Conservation (phyloP, 2,888 invertebrate genomes). For the Eristalinus aeneus region DNA sequence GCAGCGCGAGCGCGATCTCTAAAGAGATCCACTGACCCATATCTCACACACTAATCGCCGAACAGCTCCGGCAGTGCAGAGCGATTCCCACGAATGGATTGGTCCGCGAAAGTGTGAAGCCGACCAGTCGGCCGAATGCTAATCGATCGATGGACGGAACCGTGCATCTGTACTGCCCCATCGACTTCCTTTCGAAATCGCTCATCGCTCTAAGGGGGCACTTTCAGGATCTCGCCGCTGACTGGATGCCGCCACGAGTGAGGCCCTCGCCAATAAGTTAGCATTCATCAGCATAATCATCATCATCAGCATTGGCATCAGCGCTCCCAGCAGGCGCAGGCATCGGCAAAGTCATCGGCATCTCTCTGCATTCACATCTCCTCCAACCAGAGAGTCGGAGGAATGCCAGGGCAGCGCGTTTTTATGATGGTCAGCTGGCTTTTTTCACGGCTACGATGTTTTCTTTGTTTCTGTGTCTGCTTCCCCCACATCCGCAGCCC, state of each 20-base stretch:
- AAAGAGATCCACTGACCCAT: slow-evolving; percentile 67
- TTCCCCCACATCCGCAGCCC: background rate
- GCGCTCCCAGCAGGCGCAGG: background rate
- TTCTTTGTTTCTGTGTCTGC: slow-evolving; percentile 4
- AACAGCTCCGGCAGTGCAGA: slow-evolving; percentile 30
- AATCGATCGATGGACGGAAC: slow-evolving; percentile 45
- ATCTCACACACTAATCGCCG: slow-evolving; percentile 59
- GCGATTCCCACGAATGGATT: slow-evolving; percentile 65
- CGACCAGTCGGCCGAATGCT: slow-evolving; percentile 41
- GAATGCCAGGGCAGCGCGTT: slow-evolving; percentile 39
- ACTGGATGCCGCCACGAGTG: slow-evolving; percentile 29
- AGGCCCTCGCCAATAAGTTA: slow-evolving; percentile 50
- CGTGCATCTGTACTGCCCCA: slow-evolving; percentile 37
- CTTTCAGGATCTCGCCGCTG: slow-evolving; percentile 47
- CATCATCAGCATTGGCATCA: slow-evolving; percentile 33
- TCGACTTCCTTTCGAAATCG: slow-evolving; percentile 58
- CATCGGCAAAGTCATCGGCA: background rate
- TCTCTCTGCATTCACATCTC: slow-evolving; percentile 54
- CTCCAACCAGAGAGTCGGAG: slow-evolving; percentile 34
- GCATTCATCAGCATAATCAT: slow-evolving; percentile 67
- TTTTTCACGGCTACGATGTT: slow-evolving; percentile 41
- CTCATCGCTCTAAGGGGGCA: slow-evolving; percentile 43
- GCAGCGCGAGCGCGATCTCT: slow-evolving; percentile 28
- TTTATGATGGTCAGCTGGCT: slow-evolving; percentile 47
- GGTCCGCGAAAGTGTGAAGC: slow-evolving; percentile 60